Evolutionary conservation across 2,888 invertebrate species (phyloP).

Genomic region (Himalopsyche kuldschensis): DNA sequence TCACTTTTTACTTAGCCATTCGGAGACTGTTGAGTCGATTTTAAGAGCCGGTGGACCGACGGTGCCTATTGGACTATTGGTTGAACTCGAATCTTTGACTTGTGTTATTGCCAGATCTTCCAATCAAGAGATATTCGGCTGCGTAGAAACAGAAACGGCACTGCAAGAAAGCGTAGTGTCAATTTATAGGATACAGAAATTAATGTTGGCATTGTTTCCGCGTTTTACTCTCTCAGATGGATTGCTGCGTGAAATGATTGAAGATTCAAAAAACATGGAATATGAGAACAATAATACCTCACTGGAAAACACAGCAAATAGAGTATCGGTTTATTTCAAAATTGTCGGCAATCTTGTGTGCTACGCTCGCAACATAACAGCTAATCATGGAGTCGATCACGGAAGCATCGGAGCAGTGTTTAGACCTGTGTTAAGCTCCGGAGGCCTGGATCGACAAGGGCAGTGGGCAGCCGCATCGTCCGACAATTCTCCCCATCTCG

Average conservation of each 20-base stretch:
- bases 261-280: slow-evolving; percentile 22
- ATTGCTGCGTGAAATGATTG: slow-evolving; percentile 47
- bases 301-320: slow-evolving; percentile 41
- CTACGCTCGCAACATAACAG: slow-evolving; percentile 69
- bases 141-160: slow-evolving; percentile 46
- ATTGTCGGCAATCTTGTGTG: slow-evolving; percentile 68
- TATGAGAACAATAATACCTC: slow-evolving; percentile 35
- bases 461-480: slow-evolving; percentile 41
- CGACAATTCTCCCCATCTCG: slow-evolving; percentile 37
- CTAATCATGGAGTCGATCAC: slow-evolving; percentile 59
- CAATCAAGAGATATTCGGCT: slow-evolving; percentile 53
- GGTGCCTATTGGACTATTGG: slow-evolving; percentile 66
- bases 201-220: slow-evolving; percentile 75
- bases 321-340: slow-evolving; percentile 18
- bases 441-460: slow-evolving; percentile 42
- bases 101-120: slow-evolving; percentile 73
- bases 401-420: slow-evolving; percentile 58
- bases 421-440: slow-evolving; percentile 54
- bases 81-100: slow-evolving; percentile 77
- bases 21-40: slow-evolving; percentile 78
- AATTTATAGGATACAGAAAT: slow-evolving; percentile 69
- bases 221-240: slow-evolving; percentile 63
- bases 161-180: slow-evolving; percentile 60
- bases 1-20: slow-evolving; percentile 77
- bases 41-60: slow-evolving; percentile 70